phyloP scores from a whole-genome alignment of 2,113 vertebrate species.

The Rhombomys opimus region DNA sequence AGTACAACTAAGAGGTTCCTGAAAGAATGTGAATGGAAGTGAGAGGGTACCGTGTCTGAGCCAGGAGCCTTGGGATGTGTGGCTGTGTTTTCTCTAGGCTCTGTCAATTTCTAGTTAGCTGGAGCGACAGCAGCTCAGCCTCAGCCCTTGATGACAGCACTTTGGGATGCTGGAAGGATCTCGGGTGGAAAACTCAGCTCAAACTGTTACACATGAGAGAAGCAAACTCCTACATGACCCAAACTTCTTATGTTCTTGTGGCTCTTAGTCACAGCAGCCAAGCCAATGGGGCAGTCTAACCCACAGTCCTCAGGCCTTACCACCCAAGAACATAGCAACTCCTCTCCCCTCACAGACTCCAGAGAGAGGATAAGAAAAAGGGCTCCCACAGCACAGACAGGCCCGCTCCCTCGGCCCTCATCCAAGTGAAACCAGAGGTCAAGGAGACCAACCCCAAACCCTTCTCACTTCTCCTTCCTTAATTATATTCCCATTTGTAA shows the following conservation, averaged over 20 bases:
- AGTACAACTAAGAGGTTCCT: neutral
- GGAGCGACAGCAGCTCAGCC: neutral
- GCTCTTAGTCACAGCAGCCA: neutral
- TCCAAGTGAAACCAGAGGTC: constrained; percentile 36
- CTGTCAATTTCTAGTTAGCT: neutral
- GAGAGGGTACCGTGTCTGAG: neutral
- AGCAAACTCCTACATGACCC: neutral
- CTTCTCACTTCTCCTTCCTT: constrained; percentile 73
- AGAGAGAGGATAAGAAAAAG: neutral
- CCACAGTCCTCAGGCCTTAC: neutral
- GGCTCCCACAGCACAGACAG: neutral
- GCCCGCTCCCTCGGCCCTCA: neutral
- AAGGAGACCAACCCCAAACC: constrained; percentile 26
- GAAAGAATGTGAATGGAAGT: neutral
- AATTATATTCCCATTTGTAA: constrained; percentile 83
- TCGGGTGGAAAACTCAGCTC: neutral
- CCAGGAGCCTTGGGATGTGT: neutral
- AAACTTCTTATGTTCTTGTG: neutral
- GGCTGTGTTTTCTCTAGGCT: neutral
- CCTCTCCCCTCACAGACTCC: accelerated
- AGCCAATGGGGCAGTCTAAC: neutral
- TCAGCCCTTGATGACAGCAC: neutral
- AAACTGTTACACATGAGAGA: neutral
- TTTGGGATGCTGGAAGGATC: neutral
- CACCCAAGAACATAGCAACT: neutral